Conservation (phyloP, 2,113 vertebrate species). For the Agelaius tricolor region DNA sequence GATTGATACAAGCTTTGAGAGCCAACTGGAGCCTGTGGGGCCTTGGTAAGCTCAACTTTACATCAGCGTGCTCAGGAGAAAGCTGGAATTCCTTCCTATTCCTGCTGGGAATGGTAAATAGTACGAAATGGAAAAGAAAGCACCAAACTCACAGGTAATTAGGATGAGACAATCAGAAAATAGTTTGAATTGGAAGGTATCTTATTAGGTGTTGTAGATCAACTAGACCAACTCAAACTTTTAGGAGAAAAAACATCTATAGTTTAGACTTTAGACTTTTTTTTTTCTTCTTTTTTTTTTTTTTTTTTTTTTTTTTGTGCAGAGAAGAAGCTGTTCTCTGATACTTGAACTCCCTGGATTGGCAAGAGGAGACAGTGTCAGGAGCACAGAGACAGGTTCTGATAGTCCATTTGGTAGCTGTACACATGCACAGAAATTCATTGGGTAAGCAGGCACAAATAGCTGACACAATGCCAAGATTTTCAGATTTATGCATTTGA, state of each 20-base stretch:
- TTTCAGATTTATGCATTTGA: neutral
- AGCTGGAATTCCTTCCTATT: neutral
- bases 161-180: neutral
- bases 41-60: neutral
- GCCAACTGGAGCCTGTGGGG: neutral
- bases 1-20: neutral
- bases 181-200: neutral
- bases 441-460: neutral
- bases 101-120: neutral
- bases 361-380: neutral
- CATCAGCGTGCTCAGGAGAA: rapidly evolving
- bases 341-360: neutral
- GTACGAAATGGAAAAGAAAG: neutral
- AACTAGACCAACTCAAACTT: neutral
- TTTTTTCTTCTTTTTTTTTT: neutral
- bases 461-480: neutral
- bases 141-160: neutral
- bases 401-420: neutral
- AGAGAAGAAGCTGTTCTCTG: neutral
- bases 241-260: rapidly evolving
- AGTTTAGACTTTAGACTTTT: neutral
- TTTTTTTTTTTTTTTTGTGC: neutral
- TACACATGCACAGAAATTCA: neutral
- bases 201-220: neutral
- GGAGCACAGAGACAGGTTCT: neutral